Conservation (phyloP, 2,888 invertebrate genomes). For the Chelonus formosanus region DNA sequence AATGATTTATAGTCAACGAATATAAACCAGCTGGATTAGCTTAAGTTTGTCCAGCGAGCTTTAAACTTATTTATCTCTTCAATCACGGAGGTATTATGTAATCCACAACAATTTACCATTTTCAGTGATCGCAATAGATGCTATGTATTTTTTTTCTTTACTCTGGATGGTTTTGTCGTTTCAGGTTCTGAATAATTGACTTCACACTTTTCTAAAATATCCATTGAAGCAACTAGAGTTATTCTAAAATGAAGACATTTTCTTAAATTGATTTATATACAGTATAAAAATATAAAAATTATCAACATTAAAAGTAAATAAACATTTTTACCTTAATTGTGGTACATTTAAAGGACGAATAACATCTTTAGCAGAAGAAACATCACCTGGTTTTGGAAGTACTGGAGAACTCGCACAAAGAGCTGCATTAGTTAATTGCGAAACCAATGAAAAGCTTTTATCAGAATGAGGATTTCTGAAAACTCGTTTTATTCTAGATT, state of each 20-base stretch:
- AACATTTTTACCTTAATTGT: constrained; percentile 61
- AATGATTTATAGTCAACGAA: too few species aligned
- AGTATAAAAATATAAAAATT: not conserved
- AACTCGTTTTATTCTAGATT: constrained; percentile 69
- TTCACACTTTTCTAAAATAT: constrained; percentile 50
- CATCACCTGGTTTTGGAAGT: constrained; percentile 66
- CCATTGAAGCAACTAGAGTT: constrained; percentile 55
- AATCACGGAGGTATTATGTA: constrained; percentile 17
- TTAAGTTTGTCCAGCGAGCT: constrained; percentile 23
- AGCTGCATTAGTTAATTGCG: constrained; percentile 71
- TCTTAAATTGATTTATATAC: not conserved
- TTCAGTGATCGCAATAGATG: constrained; percentile 35
- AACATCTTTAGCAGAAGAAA: constrained; percentile 70
- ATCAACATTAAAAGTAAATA: constrained; percentile 1
- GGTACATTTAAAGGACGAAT: constrained; percentile 70
- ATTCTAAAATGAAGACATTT: constrained; percentile 49
- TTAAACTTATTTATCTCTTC: constrained; percentile 20
- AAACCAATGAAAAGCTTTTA: constrained; percentile 67
- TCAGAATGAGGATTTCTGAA: constrained; percentile 69
- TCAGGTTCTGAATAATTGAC: constrained; percentile 54
- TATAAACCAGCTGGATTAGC: too few species aligned
- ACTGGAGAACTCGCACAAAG: constrained; percentile 71
- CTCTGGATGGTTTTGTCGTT: constrained; percentile 62
- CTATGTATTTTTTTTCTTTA: constrained; percentile 67
- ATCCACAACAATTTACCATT: constrained; percentile 39